Base-by-base conservation (phyloP, 2,797 vertebrate genomes). In the Rhabdomys pumilio region DNA sequence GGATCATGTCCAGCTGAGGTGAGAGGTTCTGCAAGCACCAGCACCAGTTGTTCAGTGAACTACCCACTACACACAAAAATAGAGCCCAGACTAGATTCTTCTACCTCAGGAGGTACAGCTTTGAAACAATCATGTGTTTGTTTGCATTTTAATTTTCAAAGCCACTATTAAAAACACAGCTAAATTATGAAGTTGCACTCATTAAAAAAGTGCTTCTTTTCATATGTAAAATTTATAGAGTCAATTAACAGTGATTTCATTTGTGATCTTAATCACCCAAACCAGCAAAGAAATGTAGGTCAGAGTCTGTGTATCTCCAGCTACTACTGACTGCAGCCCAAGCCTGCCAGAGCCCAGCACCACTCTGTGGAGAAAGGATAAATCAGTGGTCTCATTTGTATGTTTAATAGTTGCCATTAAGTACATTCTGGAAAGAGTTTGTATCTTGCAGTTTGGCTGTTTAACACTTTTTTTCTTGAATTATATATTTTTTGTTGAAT, bases 91-190 rank as follows among this genome's bases (percentile, higher is more conserved):
- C 44, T 10, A 2, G 5, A 0, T 44, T 38, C 2, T 29, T 59
- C 29, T 20, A 0, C 63, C 6, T 15, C 34, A 0, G 1, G 1
- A 0, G 34, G 19, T 65, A 29, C 14, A 19, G 15, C 44, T 75
- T 1, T 3, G 20, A 80, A 47, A 75, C 47, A 20, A 1, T n/a
- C 41, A 14, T 0, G 26, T 29, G 15, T 69, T 55, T 38, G 15
- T 91, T 47, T 69, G 57, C n/a, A 69, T 85, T 91, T 96, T 84
- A 19, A 95, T 96, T 87, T 95, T 95, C 76, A 79, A 50, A 91
- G 47, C 0, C 31, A 6, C 85, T 89, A 63, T 95, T 94, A 85
- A 96, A 61, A 95, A 38, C 59, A 17, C 5, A 82, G 67, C 92
- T 77, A 79, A 77, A 77, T 88, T 6, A 92, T 4, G 81, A 24